A percentile compares a stretch with the other conserved stretches of the same genome.
phyloP scores from a whole-genome alignment of 2,888 invertebrate species.

The Nomada goodeniana region DNA sequence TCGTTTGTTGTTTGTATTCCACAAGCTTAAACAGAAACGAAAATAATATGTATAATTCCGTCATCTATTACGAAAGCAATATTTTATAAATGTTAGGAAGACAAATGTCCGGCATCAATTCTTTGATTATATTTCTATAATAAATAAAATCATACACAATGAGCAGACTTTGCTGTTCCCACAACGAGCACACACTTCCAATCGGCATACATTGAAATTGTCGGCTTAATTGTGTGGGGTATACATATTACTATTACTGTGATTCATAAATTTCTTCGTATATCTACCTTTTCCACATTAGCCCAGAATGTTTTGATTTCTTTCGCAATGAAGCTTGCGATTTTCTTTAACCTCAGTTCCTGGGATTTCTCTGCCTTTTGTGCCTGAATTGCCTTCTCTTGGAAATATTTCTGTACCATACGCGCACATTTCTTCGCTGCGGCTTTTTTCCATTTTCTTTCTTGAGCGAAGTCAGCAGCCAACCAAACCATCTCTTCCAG shows the following conservation, averaged over 20 bases:
- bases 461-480: slow-evolving; percentile 98
- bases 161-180: slow-evolving; percentile 81
- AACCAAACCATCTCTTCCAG: slow-evolving; percentile 99
- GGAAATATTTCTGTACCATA: slow-evolving; percentile 96
- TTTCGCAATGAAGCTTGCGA: slow-evolving; percentile 96
- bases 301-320: slow-evolving; percentile 98
- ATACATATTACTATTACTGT: slow-evolving; percentile 20
- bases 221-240: slow-evolving; percentile 84
- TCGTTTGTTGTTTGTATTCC: slow-evolving; percentile 96
- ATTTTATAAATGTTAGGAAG: background rate
- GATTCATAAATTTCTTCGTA: background rate
- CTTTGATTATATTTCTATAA: slow-evolving; percentile 60
- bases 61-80: background rate
- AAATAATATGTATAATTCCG: background rate
- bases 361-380: slow-evolving; percentile 97
- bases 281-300: slow-evolving; percentile 94
- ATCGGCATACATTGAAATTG: slow-evolving; percentile 77
- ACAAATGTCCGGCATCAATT: slow-evolving; percentile 61
- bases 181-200: slow-evolving; percentile 83
- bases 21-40: slow-evolving; percentile 87
- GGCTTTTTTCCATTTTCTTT: slow-evolving; percentile 98
- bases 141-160: slow-evolving; percentile 69
- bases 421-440: slow-evolving; percentile 97
- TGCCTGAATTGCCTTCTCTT: slow-evolving; percentile 95
- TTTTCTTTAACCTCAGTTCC: slow-evolving; percentile 92